These are phyloP conservation scores for Cervus canadensis DNA, from an alignment of 2,113 vertebrate species.

Conservation along the genomic window DNA sequence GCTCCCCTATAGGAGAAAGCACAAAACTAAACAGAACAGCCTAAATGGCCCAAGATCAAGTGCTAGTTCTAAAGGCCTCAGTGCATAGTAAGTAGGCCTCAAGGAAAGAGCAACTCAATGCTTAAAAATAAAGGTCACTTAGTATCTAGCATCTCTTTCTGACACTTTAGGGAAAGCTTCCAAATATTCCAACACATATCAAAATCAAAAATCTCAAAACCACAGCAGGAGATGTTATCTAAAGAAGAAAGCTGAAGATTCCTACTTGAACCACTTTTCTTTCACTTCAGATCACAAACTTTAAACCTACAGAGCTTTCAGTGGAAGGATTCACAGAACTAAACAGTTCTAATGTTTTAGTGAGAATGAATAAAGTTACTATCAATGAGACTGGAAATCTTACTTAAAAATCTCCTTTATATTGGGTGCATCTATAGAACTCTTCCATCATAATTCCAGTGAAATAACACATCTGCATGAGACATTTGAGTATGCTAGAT, in stretches of 20 bases:
- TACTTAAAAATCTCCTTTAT: slow-evolving; percentile 10
- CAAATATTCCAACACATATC: slow-evolving; percentile 26
- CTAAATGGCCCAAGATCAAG: not conserved
- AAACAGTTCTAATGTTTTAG: slow-evolving; percentile 19
- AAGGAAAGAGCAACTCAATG: not conserved
- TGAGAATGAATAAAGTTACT: not conserved
- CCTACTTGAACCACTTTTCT: slow-evolving; percentile 14
- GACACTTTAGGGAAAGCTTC: not conserved
- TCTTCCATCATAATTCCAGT: slow-evolving; percentile 1
- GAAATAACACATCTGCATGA: slow-evolving; percentile 33
- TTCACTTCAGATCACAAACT: slow-evolving; percentile 33
- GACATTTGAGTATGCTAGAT: slow-evolving; percentile 12
- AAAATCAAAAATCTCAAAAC: slow-evolving; percentile 50
- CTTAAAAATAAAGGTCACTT: slow-evolving; percentile 23
- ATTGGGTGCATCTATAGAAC: slow-evolving; percentile 6
- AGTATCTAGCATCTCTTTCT: not conserved
- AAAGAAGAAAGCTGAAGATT: slow-evolving; percentile 46
- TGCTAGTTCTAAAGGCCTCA: not conserved
- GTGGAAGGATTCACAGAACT: not conserved
- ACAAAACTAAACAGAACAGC: not conserved
- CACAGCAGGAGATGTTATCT: slow-evolving; percentile 17
- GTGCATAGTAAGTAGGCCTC: not conserved
- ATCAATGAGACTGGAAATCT: not conserved
- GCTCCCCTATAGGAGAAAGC: not conserved
- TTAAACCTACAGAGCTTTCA: slow-evolving; percentile 25